phyloP scores from a whole-genome alignment of 2,888 invertebrate species.

The Diarsia rubi region DNA sequence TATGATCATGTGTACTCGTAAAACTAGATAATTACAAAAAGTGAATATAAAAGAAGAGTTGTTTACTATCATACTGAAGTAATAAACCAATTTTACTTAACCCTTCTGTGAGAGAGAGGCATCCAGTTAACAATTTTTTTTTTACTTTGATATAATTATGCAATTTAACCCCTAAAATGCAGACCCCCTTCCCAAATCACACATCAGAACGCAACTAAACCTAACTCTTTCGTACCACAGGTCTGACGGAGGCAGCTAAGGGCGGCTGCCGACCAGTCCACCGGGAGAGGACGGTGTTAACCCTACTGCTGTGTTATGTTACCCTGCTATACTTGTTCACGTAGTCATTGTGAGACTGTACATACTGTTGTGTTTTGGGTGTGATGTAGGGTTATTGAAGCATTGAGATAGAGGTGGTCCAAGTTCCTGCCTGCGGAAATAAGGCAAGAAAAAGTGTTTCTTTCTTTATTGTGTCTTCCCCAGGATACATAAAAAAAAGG shows the following conservation, averaged over 20 bases:
- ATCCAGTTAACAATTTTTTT: too few relatives aligned
- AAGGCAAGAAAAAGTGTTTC: too few relatives aligned
- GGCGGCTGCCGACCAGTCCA: conserved; percentile 74
- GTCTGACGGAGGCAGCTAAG: conserved; percentile 87
- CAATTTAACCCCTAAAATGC: conserved; percentile 8
- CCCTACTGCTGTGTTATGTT: conserved; percentile 76
- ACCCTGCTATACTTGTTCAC: conserved; percentile 78
- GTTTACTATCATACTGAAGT: neutral
- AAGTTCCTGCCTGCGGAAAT: neutral
- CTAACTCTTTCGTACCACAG: conserved; percentile 70
- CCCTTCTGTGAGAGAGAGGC: too few relatives aligned
- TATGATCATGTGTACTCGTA: neutral
- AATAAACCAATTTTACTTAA: neutral
- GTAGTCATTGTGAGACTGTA: conserved; percentile 76
- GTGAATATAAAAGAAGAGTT: neutral
- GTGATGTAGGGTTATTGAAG: conserved; percentile 48
- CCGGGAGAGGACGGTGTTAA: conserved; percentile 74
- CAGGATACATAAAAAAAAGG: too few relatives aligned
- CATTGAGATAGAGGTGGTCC: neutral
- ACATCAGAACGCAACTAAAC: conserved; percentile 3
- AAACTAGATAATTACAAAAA: neutral
- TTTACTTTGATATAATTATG: too few relatives aligned
- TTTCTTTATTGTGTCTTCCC: too few relatives aligned
- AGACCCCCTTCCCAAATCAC: neutral
- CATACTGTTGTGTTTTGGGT: conserved; percentile 66